Evolutionary conservation across 2,888 invertebrate genomes (phyloP).

Genomic region (Pheosia gnoma): DNA sequence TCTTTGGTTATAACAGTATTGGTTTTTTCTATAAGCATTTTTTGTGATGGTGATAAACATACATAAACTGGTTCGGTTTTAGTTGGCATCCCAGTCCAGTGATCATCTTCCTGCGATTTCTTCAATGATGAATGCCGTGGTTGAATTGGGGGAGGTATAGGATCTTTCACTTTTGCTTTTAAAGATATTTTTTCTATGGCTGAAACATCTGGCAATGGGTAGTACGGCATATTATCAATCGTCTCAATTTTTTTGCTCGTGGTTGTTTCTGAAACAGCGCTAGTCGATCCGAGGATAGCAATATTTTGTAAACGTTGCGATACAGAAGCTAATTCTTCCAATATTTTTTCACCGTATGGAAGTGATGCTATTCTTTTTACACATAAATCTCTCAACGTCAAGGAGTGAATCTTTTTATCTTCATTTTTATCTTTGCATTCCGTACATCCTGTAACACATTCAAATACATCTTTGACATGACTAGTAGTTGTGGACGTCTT

Average conservation of each 20-base stretch:
- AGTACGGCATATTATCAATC: conserved; percentile 67
- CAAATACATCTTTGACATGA: conserved; percentile 76
- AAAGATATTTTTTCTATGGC: conserved; percentile 72
- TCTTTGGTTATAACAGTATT: conserved; percentile 74
- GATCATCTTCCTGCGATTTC: conserved; percentile 66
- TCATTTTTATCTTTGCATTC: conserved; percentile 34
- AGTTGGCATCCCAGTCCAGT: conserved; percentile 86
- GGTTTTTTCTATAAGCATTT: conserved; percentile 83
- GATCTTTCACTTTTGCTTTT: conserved; percentile 46
- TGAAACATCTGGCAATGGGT: conserved; percentile 76
- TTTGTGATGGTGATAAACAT: conserved; percentile 90
- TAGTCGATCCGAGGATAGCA: conserved; percentile 43
- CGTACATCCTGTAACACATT: conserved; percentile 65
- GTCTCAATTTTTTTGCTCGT: conserved; percentile 24
- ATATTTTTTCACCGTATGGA: conserved; percentile 87
- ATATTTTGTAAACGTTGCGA: conserved; percentile 81
- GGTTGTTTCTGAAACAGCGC: conserved; percentile 11
- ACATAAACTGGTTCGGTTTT: conserved; percentile 85
- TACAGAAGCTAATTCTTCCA: conserved; percentile 87
- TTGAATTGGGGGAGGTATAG: conserved; percentile 69
- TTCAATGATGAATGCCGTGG: conserved; percentile 73
- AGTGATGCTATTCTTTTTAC: conserved; percentile 86
- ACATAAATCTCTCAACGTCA: conserved; percentile 86
- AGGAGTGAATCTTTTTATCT: conserved; percentile 56
- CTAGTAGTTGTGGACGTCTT: conserved; percentile 44